Percentiles rank a stretch among this genome's conserved stretches.
Evolutionary conservation across 2,113 vertebrate genomes (phyloP).

Genomic region (Brachyistius frenatus): DNA sequence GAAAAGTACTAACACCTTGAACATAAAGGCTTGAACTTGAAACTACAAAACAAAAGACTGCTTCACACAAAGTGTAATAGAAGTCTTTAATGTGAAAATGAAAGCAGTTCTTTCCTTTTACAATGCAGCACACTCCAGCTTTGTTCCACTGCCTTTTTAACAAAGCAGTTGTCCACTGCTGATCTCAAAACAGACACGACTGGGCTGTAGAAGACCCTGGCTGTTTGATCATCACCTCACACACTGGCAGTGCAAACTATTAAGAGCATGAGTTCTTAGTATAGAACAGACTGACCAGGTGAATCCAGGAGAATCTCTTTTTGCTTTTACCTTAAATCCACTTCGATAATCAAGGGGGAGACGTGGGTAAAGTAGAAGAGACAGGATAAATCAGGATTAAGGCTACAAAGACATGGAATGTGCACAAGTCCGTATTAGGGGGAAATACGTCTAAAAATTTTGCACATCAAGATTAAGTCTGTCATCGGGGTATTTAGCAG

Average conservation of each 20-base stretch:
- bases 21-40: constrained; percentile 37
- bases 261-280: constrained; percentile 7
- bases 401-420: constrained; percentile 48
- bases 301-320: constrained; percentile 38
- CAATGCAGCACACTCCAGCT: background rate
- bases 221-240: constrained; percentile 26
- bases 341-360: constrained; percentile 40
- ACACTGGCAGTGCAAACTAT: background rate
- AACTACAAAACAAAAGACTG: constrained; percentile 13
- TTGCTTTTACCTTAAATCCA: constrained; percentile 43
- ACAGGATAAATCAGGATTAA: constrained; percentile 60
- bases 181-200: background rate
- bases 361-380: constrained; percentile 26
- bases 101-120: constrained; percentile 10
- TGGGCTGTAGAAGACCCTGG: background rate
- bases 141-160: constrained; percentile 7
- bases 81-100: constrained; percentile 30
- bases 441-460: constrained; percentile 33
- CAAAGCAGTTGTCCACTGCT: constrained; percentile 3
- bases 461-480: constrained; percentile 39
- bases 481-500: constrained; percentile 20
- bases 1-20: constrained; percentile 34
- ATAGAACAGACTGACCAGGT: constrained; percentile 27
- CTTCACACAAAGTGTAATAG: constrained; percentile 21
- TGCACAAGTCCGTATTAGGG: constrained; percentile 29